Evolutionary conservation across 2,113 vertebrate genomes (phyloP).

Genomic region (Pseudorasbora parva): DNA sequence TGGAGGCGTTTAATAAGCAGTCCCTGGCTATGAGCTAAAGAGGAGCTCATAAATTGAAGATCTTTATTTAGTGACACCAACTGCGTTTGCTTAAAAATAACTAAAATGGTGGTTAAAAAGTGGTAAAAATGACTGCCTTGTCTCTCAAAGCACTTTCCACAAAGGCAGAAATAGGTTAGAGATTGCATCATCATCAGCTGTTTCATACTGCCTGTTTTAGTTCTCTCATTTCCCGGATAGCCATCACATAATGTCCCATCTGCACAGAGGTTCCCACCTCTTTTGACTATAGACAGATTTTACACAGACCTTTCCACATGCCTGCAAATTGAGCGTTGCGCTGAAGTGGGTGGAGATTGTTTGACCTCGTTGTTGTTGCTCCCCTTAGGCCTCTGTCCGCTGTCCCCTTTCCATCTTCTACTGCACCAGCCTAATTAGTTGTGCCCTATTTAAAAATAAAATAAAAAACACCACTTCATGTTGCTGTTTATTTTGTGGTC

Average conservation of each 20-base stretch:
- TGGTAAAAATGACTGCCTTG: no score
- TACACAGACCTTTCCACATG: neutral
- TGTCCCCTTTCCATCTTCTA: constrained; percentile 69
- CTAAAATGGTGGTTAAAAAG: no score
- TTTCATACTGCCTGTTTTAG: neutral
- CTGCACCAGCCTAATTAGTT: constrained; percentile 76
- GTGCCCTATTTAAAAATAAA: constrained; percentile 79
- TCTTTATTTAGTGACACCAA: neutral
- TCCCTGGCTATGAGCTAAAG: neutral
- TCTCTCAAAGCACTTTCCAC: neutral
- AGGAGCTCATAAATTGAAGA: neutral
- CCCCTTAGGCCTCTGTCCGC: constrained; percentile 70
- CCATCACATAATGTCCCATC: neutral
- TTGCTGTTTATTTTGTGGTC: constrained; percentile 52
- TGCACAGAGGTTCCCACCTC: neutral
- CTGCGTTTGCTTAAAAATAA: no score
- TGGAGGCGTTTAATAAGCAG: neutral
- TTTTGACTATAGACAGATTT: neutral
- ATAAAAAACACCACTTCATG: constrained; percentile 59
- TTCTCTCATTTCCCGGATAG: neutral
- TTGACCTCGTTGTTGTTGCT: constrained; percentile 71
- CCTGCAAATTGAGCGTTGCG: constrained; percentile 66
- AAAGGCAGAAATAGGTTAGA: neutral
- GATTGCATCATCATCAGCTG: constrained; percentile 12
- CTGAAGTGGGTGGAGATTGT: constrained; percentile 65